phyloP scores from a whole-genome alignment of 92 coral and sea anemone species.

The Blastomussa wellsi region DNA sequence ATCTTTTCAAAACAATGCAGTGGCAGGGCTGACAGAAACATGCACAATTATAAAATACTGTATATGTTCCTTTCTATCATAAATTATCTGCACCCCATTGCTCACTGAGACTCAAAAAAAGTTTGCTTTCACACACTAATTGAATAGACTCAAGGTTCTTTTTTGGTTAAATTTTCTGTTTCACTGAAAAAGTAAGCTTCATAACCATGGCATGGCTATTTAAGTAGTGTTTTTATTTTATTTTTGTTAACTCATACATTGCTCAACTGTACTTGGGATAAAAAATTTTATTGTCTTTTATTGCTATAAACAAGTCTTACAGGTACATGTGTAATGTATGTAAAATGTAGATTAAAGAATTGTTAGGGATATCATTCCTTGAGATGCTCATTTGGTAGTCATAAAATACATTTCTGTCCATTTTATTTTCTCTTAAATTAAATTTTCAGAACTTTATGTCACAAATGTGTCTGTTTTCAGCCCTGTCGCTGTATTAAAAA shows the following conservation, averaged over 20 bases:
- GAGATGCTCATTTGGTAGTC: not conserved
- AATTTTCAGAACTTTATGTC: not conserved
- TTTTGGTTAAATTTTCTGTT: not conserved
- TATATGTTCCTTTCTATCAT: not conserved
- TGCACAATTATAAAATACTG: not conserved
- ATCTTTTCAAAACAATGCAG: not conserved
- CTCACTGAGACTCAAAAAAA: not conserved
- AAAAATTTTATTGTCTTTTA: not conserved
- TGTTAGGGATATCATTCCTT: not conserved
- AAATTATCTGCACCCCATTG: too few relatives aligned
- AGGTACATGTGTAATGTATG: not conserved
- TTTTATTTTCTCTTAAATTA: too few relatives aligned
- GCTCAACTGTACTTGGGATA: not conserved
- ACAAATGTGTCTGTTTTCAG: not conserved
- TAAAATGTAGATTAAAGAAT: too few relatives aligned
- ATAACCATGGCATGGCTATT: too few relatives aligned
- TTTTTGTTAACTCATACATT: not conserved
- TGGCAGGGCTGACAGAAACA: slow-evolving; percentile 27
- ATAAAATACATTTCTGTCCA: not conserved
- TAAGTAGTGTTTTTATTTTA: too few relatives aligned
- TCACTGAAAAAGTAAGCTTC: not conserved
- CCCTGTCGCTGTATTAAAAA: slow-evolving; percentile 19
- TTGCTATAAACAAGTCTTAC: not conserved
- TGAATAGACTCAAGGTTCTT: not conserved
- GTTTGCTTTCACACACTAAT: not conserved